These are phyloP conservation scores for Sebastes flavidus DNA, from an alignment of 2,797 vertebrate genomes.

Conservation along the genomic window DNA sequence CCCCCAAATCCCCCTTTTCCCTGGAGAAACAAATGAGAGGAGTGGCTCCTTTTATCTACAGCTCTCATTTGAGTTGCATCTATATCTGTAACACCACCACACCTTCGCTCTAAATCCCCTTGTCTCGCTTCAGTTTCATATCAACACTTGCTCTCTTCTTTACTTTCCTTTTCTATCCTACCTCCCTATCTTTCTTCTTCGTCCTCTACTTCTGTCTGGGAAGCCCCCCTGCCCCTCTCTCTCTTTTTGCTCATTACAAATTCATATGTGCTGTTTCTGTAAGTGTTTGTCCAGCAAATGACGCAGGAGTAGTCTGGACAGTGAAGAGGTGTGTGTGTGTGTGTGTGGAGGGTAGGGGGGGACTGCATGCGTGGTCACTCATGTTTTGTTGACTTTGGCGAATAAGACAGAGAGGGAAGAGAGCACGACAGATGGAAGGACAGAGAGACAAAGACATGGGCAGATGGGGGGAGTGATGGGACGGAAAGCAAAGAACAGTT, in stretches of 20 bases:
- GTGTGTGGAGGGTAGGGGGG: neutral
- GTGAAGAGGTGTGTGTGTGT: constrained; percentile 14
- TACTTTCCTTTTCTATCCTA: neutral
- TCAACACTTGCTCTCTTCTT: neutral
- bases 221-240: neutral
- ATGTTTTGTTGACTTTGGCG: constrained; percentile 62
- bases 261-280: constrained; percentile 44
- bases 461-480: constrained; percentile 63
- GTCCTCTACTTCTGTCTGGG: neutral
- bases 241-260: constrained; percentile 40
- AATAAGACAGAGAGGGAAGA: constrained; percentile 40
- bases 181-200: neutral
- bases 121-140: neutral
- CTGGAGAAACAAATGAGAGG: constrained; percentile 1
- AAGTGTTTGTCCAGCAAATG: constrained; percentile 51
- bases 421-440: constrained; percentile 60
- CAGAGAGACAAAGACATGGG: constrained; percentile 47
- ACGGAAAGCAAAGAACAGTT: constrained; percentile 61
- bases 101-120: neutral
- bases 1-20: neutral
- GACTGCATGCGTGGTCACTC: constrained; percentile 44
- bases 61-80: constrained; percentile 28
- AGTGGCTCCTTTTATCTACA: constrained; percentile 17
- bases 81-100: neutral
- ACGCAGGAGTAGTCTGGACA: constrained; percentile 53